Evolutionary conservation across 2,888 invertebrate genomes (phyloP), one percentile per base, ranked within the genome.

Genomic region (Leucophenga montana): DNA sequence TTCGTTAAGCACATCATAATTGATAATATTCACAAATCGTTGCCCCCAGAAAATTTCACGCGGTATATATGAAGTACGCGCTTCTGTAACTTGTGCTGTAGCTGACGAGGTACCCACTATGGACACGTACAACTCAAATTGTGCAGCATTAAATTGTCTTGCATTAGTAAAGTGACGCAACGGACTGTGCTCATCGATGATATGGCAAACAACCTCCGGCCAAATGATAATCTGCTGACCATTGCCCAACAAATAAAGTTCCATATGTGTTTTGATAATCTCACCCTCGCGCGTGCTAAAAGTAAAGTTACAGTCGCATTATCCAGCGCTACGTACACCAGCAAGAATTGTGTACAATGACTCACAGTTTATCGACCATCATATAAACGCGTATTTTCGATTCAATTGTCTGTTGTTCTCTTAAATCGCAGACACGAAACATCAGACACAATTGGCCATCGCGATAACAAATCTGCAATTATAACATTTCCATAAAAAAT

Each of bases 151-250:
- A 85, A 96, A 91, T 83, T 95, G 95, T 57, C 77, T 84, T 75
- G 94, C 93, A 0, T 94, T 94, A 0, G 93, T 92, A 80, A 95
- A 91, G 78, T 93, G 92, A 87, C 92, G 95, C 61, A 97, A 92
- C 0, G 97, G 97, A 82, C 95, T 95, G 27, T 88, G 86, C 11
- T 90, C 90, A 82, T 95, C 93, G 74, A 97, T 97, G 71, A 91
- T 91, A 87, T 97, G 97, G 13, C 94, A 94, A 11, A 97, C 92
- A 1, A 95, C 95, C 81, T 95, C 93, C 0, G 97, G 97, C 97
- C 97, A 97, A 56, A 95, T 91, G 80, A 96, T 94, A 48, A 91
- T 86, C 46, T 94, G 92, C 71, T 86, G 80, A 0, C 92, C 92
- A 65, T 92, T 91, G 72, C 92, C 91, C 84, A 91, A 91, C 73